A percentile compares a stretch with the other conserved stretches of the same genome.
Conservation (phyloP, 2,888 invertebrate genomes). For the Phragmatobia fuliginosa region DNA sequence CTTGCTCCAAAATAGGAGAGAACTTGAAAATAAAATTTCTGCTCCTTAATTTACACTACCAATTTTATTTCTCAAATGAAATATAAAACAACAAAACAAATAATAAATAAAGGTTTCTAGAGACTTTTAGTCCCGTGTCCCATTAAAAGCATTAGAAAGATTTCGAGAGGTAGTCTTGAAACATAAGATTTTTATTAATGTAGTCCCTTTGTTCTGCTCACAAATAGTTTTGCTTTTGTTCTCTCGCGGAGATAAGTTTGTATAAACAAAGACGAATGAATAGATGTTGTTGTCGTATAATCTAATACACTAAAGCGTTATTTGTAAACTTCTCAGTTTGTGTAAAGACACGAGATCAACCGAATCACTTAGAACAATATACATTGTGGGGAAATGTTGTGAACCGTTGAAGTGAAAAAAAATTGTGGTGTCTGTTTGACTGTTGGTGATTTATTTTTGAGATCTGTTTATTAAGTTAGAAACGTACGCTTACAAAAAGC, state of each 20-base stretch:
- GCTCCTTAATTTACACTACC: background rate
- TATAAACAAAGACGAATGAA: conserved; percentile 43
- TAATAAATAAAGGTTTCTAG: conserved; percentile 2
- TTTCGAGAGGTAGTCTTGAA: conserved; percentile 25
- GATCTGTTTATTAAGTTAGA: too few species aligned
- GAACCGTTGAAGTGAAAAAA: background rate
- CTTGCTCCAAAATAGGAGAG: background rate
- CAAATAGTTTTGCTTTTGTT: conserved; percentile 52
- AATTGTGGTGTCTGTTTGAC: background rate
- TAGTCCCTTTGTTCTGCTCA: conserved; percentile 46
- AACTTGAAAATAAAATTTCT: background rate
- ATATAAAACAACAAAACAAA: background rate
- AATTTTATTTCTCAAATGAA: background rate
- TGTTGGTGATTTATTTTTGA: background rate
- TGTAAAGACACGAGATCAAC: background rate
- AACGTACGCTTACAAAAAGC: too few species aligned
- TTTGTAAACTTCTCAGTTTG: background rate
- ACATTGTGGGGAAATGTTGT: background rate
- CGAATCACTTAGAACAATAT: background rate
- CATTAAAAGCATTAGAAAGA: conserved; percentile 11
- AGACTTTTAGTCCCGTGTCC: conserved; percentile 3
- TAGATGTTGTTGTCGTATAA: conserved; percentile 28
- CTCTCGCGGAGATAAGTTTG: conserved; percentile 37
- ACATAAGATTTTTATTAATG: conserved; percentile 46
- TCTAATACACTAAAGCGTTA: conserved; percentile 23